A percentile compares a stretch with the other conserved stretches of the same genome.
These are phyloP conservation scores for Hyles vespertilio DNA, from an alignment of 1,140 invertebrate species.

Conservation along the genomic window DNA sequence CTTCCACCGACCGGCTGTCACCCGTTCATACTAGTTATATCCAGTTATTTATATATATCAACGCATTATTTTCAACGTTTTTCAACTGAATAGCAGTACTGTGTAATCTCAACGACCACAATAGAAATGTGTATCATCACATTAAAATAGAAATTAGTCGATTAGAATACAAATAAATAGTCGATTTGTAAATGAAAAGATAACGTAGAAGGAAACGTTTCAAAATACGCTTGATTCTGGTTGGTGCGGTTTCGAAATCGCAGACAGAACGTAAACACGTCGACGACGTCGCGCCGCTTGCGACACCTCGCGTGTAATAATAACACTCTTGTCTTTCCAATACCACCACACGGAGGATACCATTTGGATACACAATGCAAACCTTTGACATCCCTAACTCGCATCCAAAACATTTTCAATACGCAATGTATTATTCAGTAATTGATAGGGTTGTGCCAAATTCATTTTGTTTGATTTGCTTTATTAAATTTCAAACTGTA, in stretches of 20 bases:
- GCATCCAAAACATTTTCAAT: too few species aligned
- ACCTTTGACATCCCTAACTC: too few species aligned
- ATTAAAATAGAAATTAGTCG: constrained; percentile 1
- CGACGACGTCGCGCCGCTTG: constrained; percentile 16
- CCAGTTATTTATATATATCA: constrained; percentile 42
- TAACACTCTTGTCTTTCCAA: constrained; percentile 9
- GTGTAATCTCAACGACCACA: not conserved
- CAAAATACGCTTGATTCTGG: constrained; percentile 20
- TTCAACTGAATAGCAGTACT: constrained; percentile 5
- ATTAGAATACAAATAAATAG: not conserved
- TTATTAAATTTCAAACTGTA: too few species aligned
- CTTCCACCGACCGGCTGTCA: constrained; percentile 28
- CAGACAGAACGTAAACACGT: constrained; percentile 24
- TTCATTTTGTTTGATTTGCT: not conserved
- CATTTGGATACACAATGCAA: too few species aligned
- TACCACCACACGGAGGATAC: not conserved
- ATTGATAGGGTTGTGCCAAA: not conserved
- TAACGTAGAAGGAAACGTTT: constrained; percentile 8
- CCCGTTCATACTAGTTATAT: constrained; percentile 39
- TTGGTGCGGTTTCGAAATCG: constrained; percentile 30
- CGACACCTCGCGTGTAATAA: constrained; percentile 22
- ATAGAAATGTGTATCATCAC: not conserved
- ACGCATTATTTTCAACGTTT: constrained; percentile 30
- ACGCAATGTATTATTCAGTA: not conserved
- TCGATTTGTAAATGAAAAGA: not conserved